Evolutionary conservation across 37 sponge, comb jelly and placozoan genomes (phyloP), one percentile per base, ranked within the genome.

Genomic region (Mnemiopsis leidyi): DNA sequence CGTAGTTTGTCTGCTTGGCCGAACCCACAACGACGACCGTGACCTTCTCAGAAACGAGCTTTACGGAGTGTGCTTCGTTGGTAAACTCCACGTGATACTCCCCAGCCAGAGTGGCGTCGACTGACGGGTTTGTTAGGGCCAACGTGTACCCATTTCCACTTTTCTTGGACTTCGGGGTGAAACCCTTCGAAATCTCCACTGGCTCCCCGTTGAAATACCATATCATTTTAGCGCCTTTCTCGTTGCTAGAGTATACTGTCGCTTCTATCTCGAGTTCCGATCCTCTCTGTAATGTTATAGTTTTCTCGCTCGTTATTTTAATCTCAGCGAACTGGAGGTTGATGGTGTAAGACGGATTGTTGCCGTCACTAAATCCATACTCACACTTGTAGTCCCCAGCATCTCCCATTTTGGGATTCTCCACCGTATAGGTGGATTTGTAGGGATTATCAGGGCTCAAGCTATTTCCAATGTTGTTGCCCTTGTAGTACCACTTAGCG

Each of bases 221-320:
- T 13, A n/a, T 85, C 30, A 85, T 33, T n/a, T 7, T 40, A 9
- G 24, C 13, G 23, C 39, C 61, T 23, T 36, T 29, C 90, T 28
- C n/a, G 90, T 85, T 33, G 90, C 61, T 85, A n/a, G 90, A 85
- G 35, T 40, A 85, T 1, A 85, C 30, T 0, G 9, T n/a, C 33
- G 35, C 90, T 3, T 35, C 23, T 26, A 85, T 28, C 21, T 38
- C 61, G 29, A 85, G 16, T 7, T 5, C 2, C 0, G 23, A 25
- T 0, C 90, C 90, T 40, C 38, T 33, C 29, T 85, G 25, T 13
- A 85, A 0, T 9, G 35, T 33, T 13, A 85, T 0, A 7, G 48
- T 23, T 23, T 7, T 7, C 7, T 38, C 61, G 24, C 38, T 36
- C 3, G 29, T 1, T 0, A 85, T 7, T 7, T 28, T 39, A 23